These are phyloP conservation scores for Brachyptera risi DNA, from an alignment of 2,888 invertebrate genomes.

Conservation along the genomic window DNA sequence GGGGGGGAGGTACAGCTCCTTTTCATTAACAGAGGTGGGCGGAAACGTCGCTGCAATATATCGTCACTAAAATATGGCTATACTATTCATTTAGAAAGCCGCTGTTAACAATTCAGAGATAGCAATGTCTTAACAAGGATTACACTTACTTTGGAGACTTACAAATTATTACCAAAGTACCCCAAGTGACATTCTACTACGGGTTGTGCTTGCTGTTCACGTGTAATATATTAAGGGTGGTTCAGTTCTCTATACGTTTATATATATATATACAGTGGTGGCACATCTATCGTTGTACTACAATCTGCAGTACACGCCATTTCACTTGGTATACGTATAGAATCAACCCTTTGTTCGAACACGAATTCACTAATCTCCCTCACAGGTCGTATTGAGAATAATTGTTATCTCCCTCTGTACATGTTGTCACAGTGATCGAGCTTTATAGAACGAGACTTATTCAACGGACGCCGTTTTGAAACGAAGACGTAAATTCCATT, in stretches of 20 bases:
- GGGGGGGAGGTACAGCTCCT: conserved; percentile 12
- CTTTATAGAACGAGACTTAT: too few relatives aligned
- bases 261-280: background rate
- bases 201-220: background rate
- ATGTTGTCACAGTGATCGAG: background rate
- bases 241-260: background rate
- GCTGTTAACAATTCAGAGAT: conserved; percentile 33
- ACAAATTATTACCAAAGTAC: conserved; percentile 32
- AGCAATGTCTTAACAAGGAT: conserved; percentile 33
- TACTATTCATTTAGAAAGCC: conserved; percentile 33
- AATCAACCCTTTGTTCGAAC: conserved; percentile 14
- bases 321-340: background rate
- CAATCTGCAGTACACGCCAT: conserved; percentile 13
- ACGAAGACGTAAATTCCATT: too few relatives aligned
- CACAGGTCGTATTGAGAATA: conserved; percentile 12
- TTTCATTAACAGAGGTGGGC: conserved; percentile 26
- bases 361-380: conserved; percentile 6
- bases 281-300: conserved; percentile 9
- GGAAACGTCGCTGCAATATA: conserved; percentile 25
- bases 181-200: conserved; percentile 24
- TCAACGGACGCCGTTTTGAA: too few relatives aligned
- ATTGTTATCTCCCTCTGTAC: background rate
- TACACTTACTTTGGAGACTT: conserved; percentile 33
- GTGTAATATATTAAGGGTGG: conserved; percentile 8
- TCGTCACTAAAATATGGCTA: conserved; percentile 32